Evolutionary conservation across 2,888 invertebrate genomes (phyloP).

Genomic region (Leucoptera coffeella): DNA sequence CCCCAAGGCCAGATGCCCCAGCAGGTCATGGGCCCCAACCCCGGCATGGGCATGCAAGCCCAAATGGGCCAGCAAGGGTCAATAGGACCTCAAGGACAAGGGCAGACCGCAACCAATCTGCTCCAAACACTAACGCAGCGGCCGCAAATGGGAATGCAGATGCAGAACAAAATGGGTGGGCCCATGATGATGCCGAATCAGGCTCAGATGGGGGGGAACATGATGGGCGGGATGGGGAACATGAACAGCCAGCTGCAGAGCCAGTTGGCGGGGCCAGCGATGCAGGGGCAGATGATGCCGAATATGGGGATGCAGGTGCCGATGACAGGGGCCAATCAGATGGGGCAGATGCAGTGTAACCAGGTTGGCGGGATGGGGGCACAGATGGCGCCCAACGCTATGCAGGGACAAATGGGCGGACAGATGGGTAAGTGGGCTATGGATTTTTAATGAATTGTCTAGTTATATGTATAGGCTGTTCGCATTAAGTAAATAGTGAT

Average conservation of each 20-base stretch:
- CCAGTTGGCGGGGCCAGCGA: slow-evolving; percentile 27
- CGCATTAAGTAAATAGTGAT: no score
- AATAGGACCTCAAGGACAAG: slow-evolving; percentile 45
- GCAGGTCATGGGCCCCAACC: slow-evolving; percentile 11
- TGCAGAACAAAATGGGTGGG: slow-evolving; percentile 53
- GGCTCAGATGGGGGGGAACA: slow-evolving; percentile 47
- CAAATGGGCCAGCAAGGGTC: slow-evolving; percentile 39
- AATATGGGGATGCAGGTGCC: no score
- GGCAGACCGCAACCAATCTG: slow-evolving; percentile 59
- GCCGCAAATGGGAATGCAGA: slow-evolving; percentile 51
- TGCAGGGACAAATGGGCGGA: slow-evolving; percentile 44
- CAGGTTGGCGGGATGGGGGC: slow-evolving; percentile 25
- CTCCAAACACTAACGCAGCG: slow-evolving; percentile 71
- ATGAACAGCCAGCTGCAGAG: slow-evolving; percentile 42
- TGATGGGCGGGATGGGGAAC: slow-evolving; percentile 42
- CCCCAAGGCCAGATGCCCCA: slow-evolving; percentile 51
- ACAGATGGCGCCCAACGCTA: slow-evolving; percentile 39
- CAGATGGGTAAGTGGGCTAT: no score
- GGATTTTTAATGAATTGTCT: no score
- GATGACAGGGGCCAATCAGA: slow-evolving; percentile 38
- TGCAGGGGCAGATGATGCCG: slow-evolving; percentile 44
- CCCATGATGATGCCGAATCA: slow-evolving; percentile 49
- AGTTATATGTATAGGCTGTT: no score
- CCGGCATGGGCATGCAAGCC: slow-evolving; percentile 32
- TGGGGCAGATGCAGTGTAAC: no score